These are phyloP conservation scores for Charina bottae DNA, from an alignment of 2,113 vertebrate genomes.

Conservation along the genomic window DNA sequence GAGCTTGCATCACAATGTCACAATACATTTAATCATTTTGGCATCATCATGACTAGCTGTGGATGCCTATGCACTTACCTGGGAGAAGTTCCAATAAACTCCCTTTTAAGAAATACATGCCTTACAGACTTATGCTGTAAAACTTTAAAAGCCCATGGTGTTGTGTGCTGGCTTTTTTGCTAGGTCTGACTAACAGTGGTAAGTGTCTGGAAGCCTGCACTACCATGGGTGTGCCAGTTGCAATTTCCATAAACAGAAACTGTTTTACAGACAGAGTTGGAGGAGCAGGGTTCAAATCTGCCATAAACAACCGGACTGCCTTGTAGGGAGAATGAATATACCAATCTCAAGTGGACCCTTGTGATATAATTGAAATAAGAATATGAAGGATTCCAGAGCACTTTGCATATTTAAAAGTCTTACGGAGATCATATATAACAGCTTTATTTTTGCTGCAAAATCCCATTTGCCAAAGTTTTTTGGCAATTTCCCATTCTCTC, in stretches of 20 bases:
- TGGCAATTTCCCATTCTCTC: neutral
- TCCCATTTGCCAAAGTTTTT: neutral
- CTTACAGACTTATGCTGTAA: neutral
- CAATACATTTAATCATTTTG: neutral
- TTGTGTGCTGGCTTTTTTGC: neutral
- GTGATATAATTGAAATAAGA: neutral
- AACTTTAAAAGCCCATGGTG: neutral
- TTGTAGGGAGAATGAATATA: neutral
- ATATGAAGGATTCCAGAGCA: neutral
- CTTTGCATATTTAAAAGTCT: neutral
- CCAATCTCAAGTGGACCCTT: neutral
- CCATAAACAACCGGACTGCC: neutral
- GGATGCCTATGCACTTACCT: neutral
- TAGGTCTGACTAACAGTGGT: neutral
- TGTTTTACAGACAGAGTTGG: neutral
- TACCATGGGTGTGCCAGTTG: neutral
- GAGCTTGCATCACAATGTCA: neutral
- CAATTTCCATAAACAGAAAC: neutral
- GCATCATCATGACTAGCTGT: neutral
- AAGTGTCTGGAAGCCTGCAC: neutral
- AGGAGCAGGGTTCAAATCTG: neutral
- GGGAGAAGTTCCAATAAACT: neutral
- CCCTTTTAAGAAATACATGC: neutral
- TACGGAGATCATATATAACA: neutral
- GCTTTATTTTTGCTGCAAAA: constrained; percentile 40